These are phyloP conservation scores for Lasioglossum villosulum DNA, from an alignment of 2,888 invertebrate genomes.

Conservation along the genomic window DNA sequence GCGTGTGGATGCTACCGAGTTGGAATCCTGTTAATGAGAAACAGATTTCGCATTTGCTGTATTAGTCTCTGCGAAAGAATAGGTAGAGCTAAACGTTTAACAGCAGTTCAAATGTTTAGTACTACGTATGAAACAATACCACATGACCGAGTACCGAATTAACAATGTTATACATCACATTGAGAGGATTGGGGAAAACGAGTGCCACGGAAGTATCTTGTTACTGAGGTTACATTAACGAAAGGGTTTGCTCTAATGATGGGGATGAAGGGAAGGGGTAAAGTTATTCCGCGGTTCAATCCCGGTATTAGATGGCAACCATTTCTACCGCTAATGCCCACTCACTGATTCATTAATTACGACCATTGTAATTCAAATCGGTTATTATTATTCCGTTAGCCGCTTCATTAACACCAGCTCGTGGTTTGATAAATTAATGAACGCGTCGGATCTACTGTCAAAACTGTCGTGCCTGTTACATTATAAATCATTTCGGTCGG, in stretches of 20 bases:
- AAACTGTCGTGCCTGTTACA: conserved; percentile 23
- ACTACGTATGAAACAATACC: not conserved
- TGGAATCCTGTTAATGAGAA: no score
- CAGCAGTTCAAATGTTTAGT: not conserved
- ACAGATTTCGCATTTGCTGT: not conserved
- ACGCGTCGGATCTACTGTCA: conserved; percentile 1
- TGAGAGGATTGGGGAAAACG: not conserved
- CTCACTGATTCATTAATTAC: conserved; percentile 32
- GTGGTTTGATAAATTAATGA: conserved; percentile 37
- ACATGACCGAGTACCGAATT: not conserved
- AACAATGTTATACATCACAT: no score
- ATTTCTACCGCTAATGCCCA: conserved; percentile 10
- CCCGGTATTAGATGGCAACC: not conserved
- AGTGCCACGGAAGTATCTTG: conserved; percentile 2
- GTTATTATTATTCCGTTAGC: conserved; percentile 30
- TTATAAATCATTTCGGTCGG: conserved; percentile 24
- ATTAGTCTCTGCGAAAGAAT: not conserved
- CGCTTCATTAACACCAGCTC: conserved; percentile 30
- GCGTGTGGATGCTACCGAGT: not conserved
- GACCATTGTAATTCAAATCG: conserved; percentile 33
- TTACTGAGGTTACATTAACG: conserved; percentile 14
- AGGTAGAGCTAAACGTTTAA: not conserved
- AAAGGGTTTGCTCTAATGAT: not conserved
- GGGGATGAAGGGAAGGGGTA: not conserved
- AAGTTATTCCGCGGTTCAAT: not conserved